Base-by-base conservation (phyloP, 2,113 vertebrate genomes). In the Oryzias woworae region DNA sequence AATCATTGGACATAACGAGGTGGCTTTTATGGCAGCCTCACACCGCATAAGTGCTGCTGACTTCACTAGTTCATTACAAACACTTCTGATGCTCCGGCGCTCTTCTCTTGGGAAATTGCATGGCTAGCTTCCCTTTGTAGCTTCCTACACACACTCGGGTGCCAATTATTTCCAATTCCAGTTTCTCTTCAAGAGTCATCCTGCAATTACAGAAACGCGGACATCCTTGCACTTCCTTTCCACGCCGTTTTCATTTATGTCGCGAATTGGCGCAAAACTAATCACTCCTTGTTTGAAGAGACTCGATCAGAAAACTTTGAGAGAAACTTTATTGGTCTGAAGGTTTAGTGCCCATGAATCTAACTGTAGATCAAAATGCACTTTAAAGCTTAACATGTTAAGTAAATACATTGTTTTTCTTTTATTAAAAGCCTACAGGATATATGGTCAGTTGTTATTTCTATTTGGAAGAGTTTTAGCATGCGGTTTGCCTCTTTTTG, bases 141-240 rank as follows among this genome's bases (percentile, higher is more conserved):
- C 85, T 85, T 88, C 85, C 86, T 77, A 88, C 83, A 89, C 85
- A 74, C 80, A 69, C 87, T 75, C 69, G 47, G 57, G 15, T 36
- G 72, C 51, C 78, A 89, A 89, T 90, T 84, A 89, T 88, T 87
- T 82, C 71, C 76, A 84, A 83, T 88, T 78, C 73, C 67, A 62
- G 79, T 70, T 76, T 79, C 52, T 71, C 78, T 82, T 86, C 22
- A 41, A 92, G 86, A 83, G 87, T 71, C 26, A 72, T 18, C 62
- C 78, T 66, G 72, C 84, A 90, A 88, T 89, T 87, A 87, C 73
- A 86, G 78, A 81, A 82, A 88, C 74, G 71, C 81, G 71, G 78
- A 78, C 77, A 78, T 75, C 58, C 50, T 52, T 59, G 51, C 71
- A 45, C 23, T 63, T 54, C 67, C 75, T 81, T 81, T 81, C 23